Evolutionary conservation across 64 coral and sea anemone genomes (phyloP), one percentile per base, ranked within the genome.

Genomic region (Cladopsammia gracilis): DNA sequence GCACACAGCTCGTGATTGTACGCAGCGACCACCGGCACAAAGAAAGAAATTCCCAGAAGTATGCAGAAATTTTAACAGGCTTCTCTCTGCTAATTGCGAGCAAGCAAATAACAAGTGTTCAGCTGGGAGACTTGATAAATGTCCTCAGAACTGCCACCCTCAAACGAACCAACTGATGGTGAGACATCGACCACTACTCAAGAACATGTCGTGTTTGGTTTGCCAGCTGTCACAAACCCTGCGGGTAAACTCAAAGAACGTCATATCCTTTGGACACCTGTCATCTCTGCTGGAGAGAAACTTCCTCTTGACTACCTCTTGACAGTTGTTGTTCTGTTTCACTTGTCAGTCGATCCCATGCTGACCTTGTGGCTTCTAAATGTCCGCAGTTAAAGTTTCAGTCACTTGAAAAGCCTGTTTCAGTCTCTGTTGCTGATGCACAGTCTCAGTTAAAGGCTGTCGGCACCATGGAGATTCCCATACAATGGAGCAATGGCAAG

Each of bases 251-350:
- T 69, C 65, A 69, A 69, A 69, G 65, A 69, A 24, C 43, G 75
- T 34, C 75, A 90, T 42, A 90, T 81, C 65, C 72, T 90, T 80
- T n/a, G 88, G 76, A 90, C 75, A 24, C 75, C 58, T 15, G 23
- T 90, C 15, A 64, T 64, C 34, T 90, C 88, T 12, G 86, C 69
- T 71, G 86, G 86, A 58, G 48, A 71, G 57, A 73, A 68, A 44
- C 50, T 58, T 24, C 69, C 86, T n/a, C n/a, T n/a, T n/a, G n/a
- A 57, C 19, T 75, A 44, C 86, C 86, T 22, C 47, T 88, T 25
- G 86, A 88, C 51, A 88, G 69, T 75, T 88, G 86, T 48, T 88
- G 70, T 25, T 88, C 86, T 13, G 70, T 88, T 22, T 88, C 86
- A 54, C 86, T 88, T 52, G 86, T 88, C 48, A 88, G 86, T 52